Evolutionary conservation across 2,888 invertebrate species (phyloP).

Genomic region (Archips crataeganus): DNA sequence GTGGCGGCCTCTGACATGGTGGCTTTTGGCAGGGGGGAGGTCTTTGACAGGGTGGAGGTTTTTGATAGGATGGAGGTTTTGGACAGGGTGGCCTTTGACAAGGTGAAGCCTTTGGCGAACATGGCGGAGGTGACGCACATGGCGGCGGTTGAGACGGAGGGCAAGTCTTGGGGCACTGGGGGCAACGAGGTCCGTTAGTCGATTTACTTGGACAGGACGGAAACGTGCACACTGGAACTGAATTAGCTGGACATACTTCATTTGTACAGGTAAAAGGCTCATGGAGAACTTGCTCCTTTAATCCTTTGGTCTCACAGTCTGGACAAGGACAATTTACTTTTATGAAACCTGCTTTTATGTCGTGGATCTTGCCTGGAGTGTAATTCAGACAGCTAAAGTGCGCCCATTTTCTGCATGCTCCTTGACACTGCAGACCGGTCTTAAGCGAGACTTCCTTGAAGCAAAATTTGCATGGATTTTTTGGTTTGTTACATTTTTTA

Average conservation of each 20-base stretch:
- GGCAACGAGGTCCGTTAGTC: neutral
- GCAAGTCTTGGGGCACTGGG: neutral
- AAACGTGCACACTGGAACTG: constrained; percentile 1
- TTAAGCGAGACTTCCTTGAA: constrained; percentile 54
- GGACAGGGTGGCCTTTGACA: neutral
- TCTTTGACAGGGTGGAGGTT: neutral
- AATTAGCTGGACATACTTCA: constrained; percentile 11
- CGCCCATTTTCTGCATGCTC: constrained; percentile 67
- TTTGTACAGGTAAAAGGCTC: constrained; percentile 11
- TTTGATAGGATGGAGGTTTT: neutral
- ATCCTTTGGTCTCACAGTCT: constrained; percentile 53
- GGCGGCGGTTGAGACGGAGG: neutral
- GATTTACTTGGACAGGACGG: constrained; percentile 4
- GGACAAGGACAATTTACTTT: constrained; percentile 65
- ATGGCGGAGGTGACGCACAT: neutral
- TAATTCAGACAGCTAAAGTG: constrained; percentile 65
- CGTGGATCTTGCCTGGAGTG: constrained; percentile 62
- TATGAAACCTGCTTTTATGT: constrained; percentile 63
- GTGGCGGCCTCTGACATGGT: neutral
- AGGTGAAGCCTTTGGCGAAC: neutral
- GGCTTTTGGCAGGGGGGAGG: neutral
- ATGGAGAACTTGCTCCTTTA: constrained; percentile 17
- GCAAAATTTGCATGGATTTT: constrained; percentile 68
- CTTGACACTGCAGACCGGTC: constrained; percentile 66
- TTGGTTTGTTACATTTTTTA: constrained; percentile 43